Evolutionary conservation across 1,140 invertebrate species (phyloP).

Genomic region (Parasteatoda tepidariorum): DNA sequence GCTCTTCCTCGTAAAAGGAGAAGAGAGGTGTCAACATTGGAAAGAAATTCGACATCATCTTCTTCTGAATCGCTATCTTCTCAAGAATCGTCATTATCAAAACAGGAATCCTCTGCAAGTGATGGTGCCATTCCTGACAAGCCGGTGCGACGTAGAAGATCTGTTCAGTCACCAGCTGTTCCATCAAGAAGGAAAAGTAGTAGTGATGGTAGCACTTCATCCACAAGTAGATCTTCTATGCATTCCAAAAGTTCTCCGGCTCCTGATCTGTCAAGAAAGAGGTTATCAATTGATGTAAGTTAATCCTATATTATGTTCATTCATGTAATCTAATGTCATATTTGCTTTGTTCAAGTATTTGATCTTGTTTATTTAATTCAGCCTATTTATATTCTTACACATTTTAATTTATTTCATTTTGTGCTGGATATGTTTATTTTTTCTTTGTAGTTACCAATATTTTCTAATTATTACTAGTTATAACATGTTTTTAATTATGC

Average conservation of each 20-base stretch:
- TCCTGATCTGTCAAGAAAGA: conserved; percentile 26
- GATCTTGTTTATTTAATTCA: too few relatives aligned
- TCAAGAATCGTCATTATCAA: conserved; percentile 16
- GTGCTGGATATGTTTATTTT: too few relatives aligned
- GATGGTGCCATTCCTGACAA: neutral
- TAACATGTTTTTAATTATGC: too few relatives aligned
- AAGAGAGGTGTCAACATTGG: neutral
- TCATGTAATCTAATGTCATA: too few relatives aligned
- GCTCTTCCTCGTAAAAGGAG: conserved; percentile 11
- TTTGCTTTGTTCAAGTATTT: too few relatives aligned
- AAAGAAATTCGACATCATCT: conserved; percentile 20
- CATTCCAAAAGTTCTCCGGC: neutral
- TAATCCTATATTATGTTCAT: too few relatives aligned
- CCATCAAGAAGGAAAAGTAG: neutral
- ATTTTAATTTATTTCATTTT: too few relatives aligned
- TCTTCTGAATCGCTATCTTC: conserved; percentile 33
- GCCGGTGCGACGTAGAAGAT: conserved; percentile 1
- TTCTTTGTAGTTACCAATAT: too few relatives aligned
- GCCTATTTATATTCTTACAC: too few relatives aligned
- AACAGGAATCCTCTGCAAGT: neutral
- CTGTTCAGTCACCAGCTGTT: neutral
- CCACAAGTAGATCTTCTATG: neutral
- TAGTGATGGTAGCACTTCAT: conserved; percentile 9
- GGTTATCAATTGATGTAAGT: conserved; percentile 53
- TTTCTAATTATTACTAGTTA: too few relatives aligned